Percentiles rank a stretch among this genome's conserved stretches.
phyloP scores from a whole-genome alignment of 2,888 invertebrate genomes.

The Achlya flavicornis region DNA sequence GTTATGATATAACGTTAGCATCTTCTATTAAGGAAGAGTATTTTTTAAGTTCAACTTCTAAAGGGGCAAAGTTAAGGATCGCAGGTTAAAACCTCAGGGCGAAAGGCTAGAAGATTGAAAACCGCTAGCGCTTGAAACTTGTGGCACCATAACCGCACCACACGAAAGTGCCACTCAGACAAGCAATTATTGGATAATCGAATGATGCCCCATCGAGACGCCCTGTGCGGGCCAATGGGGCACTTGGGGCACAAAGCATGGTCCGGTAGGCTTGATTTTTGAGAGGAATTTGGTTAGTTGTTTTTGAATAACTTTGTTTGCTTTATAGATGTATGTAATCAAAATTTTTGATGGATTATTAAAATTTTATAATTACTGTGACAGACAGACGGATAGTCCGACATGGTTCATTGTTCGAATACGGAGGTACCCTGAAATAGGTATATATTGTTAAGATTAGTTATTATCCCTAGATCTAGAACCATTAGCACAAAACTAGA shows the following conservation, averaged over 20 bases:
- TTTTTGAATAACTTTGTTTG: background rate
- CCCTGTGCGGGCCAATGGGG: conserved; percentile 17
- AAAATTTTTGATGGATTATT: too few species aligned
- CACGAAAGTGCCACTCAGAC: conserved; percentile 41
- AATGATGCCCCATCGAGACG: conserved; percentile 37
- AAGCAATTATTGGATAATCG: conserved; percentile 50
- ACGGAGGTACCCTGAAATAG: too few species aligned
- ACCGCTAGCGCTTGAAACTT: conserved; percentile 14
- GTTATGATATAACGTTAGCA: too few species aligned
- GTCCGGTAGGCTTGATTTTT: background rate
- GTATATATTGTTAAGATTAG: background rate
- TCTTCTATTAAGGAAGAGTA: too few species aligned
- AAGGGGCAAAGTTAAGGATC: too few species aligned
- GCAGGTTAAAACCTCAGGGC: too few species aligned
- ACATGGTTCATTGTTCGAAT: too few species aligned
- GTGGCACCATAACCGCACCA: conserved; percentile 19
- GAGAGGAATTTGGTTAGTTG: background rate
- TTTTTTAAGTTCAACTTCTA: too few species aligned
- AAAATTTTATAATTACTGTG: too few species aligned
- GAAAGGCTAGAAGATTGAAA: too few species aligned
- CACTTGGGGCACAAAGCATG: conserved; percentile 6
- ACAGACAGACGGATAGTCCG: too few species aligned
- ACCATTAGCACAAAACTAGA: background rate
- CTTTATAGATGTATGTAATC: too few species aligned
- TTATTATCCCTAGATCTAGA: background rate